Evolutionary conservation across 2,888 invertebrate genomes (phyloP).

Genomic region (Linnaemya tessellans): DNA sequence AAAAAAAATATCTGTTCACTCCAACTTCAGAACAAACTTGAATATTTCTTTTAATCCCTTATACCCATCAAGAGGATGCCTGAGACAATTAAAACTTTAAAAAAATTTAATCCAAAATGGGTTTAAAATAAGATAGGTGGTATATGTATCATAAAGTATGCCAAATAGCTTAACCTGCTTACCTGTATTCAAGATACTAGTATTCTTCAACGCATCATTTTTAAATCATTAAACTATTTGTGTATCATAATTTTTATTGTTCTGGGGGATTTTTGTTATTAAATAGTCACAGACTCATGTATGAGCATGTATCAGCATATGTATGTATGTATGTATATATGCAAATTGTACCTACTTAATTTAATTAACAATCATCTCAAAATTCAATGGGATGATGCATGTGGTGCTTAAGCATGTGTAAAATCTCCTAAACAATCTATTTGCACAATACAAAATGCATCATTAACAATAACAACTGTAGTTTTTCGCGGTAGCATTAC

Average conservation of each 20-base stretch:
- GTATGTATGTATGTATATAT: no score
- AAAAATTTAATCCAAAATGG: no score
- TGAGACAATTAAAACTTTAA: no score
- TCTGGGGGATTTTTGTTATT: neutral
- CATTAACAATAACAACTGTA: slow-evolving; percentile 44
- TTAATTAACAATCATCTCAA: slow-evolving; percentile 49
- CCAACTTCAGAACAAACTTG: no score
- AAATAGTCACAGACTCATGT: neutral
- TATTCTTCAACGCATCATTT: no score
- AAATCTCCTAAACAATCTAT: slow-evolving; percentile 56
- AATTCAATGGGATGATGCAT: slow-evolving; percentile 41
- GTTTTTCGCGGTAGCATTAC: slow-evolving; percentile 45
- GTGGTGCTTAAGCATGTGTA: slow-evolving; percentile 55
- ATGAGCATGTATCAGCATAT: neutral
- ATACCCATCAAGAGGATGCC: no score
- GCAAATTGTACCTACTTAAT: slow-evolving; percentile 41
- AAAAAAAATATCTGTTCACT: no score
- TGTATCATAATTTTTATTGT: neutral
- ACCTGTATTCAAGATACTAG: no score
- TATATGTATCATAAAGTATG: no score
- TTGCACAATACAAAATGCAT: slow-evolving; percentile 47
- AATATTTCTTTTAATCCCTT: no score
- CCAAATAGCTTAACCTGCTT: no score
- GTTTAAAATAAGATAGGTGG: no score
- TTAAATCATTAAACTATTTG: neutral